phyloP scores from a whole-genome alignment of 2,797 vertebrate genomes.

The Sebastes variabilis region DNA sequence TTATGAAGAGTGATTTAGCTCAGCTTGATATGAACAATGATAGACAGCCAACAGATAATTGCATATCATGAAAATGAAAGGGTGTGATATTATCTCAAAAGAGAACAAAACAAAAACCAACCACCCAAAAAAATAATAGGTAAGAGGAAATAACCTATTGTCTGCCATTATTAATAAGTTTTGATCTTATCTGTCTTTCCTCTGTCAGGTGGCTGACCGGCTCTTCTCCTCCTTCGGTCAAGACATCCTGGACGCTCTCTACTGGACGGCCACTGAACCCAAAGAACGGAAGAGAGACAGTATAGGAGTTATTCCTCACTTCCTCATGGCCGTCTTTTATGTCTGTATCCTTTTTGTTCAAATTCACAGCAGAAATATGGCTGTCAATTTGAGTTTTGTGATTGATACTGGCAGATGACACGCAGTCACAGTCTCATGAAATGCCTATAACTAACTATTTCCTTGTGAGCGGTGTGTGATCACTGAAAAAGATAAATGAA shows the following conservation, averaged over 20 bases:
- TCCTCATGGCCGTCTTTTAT: constrained; percentile 97
- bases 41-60: neutral
- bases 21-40: neutral
- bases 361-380: neutral
- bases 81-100: neutral
- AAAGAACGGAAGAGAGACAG: constrained; percentile 94
- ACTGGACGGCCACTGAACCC: constrained; percentile 98
- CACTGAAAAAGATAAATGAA: neutral
- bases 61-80: neutral
- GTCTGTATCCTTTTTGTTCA: constrained; percentile 93
- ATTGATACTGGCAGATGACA: neutral
- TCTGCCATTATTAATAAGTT: neutral
- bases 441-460: neutral
- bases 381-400: neutral
- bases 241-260: constrained; percentile 96
- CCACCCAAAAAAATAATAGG: neutral
- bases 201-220: constrained; percentile 92
- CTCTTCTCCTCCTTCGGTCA: constrained; percentile 98
- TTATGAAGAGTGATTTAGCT: neutral
- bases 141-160: neutral
- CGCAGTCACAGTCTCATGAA: neutral
- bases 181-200: neutral
- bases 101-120: neutral
- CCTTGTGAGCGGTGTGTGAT: neutral
- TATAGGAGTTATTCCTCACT: constrained; percentile 96